These are phyloP conservation scores for Nephotettix cincticeps DNA, from an alignment of 1,140 invertebrate species.

Conservation along the genomic window DNA sequence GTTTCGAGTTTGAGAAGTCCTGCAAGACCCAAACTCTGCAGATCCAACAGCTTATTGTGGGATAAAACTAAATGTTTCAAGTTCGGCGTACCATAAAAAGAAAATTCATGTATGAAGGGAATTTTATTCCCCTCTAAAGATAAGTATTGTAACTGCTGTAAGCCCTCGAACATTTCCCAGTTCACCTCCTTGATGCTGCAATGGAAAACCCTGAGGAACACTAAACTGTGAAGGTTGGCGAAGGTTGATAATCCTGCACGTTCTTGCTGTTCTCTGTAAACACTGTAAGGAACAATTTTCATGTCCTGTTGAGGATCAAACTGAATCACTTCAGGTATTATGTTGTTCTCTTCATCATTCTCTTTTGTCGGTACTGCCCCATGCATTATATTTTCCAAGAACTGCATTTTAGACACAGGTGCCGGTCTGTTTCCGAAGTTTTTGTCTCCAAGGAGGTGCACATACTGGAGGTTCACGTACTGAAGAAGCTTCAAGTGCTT, in stretches of 20 bases:
- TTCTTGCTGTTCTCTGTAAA: conserved; percentile 56
- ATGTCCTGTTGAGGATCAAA: conserved; percentile 40
- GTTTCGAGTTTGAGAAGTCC: conserved; percentile 62
- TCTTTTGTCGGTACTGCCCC: not conserved
- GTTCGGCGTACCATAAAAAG: conserved; percentile 64
- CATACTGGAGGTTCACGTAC: conserved; percentile 32
- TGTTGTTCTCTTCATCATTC: conserved; percentile 5
- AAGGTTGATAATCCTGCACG: conserved; percentile 53
- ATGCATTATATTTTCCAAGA: not conserved
- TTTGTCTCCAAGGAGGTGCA: conserved; percentile 25
- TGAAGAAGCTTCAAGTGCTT: conserved; percentile 23
- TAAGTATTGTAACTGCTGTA: conserved; percentile 57
- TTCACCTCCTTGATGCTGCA: conserved; percentile 61
- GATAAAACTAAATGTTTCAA: conserved; percentile 61
- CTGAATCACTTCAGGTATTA: not conserved
- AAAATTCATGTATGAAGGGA: conserved; percentile 63
- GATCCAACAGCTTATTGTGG: conserved; percentile 59
- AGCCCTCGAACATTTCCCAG: conserved; percentile 69
- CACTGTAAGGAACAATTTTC: conserved; percentile 62
- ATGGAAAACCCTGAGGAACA: conserved; percentile 56
- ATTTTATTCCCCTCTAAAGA: conserved; percentile 63
- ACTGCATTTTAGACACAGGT: not conserved
- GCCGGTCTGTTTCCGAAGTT: conserved; percentile 7
- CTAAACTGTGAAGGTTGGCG: conserved; percentile 54
- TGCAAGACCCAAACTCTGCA: conserved; percentile 64